Evolutionary conservation across 2,888 invertebrate species (phyloP).

Genomic region (Esperia sulphurella): DNA sequence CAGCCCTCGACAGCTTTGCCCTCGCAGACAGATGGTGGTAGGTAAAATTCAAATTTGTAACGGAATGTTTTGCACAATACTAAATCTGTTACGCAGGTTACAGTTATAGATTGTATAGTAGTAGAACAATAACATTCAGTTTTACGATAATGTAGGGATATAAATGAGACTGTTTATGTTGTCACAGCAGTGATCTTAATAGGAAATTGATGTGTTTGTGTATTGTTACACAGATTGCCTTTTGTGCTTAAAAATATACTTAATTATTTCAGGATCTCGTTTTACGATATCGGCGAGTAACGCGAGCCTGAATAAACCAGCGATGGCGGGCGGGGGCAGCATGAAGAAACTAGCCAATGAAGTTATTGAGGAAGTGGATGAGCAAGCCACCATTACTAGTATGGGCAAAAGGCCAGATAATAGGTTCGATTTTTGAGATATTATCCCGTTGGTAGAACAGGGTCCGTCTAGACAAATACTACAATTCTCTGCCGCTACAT

Average conservation of each 20-base stretch:
- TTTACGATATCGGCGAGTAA: slow-evolving; percentile 68
- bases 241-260: not conserved
- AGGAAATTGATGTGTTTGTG: not conserved
- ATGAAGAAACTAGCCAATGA: slow-evolving; percentile 83
- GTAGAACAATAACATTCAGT: not conserved
- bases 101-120: not conserved
- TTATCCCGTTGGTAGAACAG: no score
- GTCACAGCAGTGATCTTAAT: not conserved
- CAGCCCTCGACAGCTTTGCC: slow-evolving; percentile 25
- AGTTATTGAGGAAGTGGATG: slow-evolving; percentile 88
- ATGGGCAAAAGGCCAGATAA: slow-evolving; percentile 76
- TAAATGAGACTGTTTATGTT: not conserved
- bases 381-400: slow-evolving; percentile 89
- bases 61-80: no score
- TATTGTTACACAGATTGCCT: not conserved
- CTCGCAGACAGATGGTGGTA: slow-evolving; percentile 71
- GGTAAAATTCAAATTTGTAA: not conserved
- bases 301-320: slow-evolving; percentile 58
- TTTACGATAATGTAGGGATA: not conserved
- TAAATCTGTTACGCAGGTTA: not conserved
- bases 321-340: slow-evolving; percentile 63
- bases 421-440: slow-evolving; percentile 40
- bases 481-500: no score
- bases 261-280: slow-evolving; percentile 43
- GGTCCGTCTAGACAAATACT: no score